phyloP scores from a whole-genome alignment of 2,113 vertebrate species.

The Sisor rabdophorus region DNA sequence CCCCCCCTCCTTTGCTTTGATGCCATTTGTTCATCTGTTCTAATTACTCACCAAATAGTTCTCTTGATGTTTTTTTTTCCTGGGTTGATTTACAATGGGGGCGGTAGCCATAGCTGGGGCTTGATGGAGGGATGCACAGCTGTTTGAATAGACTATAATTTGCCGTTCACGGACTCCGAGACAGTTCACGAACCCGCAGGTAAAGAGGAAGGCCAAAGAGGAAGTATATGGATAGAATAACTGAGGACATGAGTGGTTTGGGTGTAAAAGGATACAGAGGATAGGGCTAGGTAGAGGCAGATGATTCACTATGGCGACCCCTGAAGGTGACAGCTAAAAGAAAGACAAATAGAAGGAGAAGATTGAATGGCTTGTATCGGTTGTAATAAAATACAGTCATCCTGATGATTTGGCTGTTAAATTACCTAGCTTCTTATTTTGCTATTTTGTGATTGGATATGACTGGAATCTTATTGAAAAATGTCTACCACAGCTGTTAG shows the following conservation, averaged over 20 bases:
- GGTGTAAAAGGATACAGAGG: no score
- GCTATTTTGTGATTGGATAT: slow-evolving; percentile 1
- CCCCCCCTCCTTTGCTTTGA: slow-evolving; percentile 62
- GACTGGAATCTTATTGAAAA: slow-evolving; percentile 12
- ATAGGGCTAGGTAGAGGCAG: no score
- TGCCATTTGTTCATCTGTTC: slow-evolving; percentile 67
- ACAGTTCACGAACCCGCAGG: not conserved
- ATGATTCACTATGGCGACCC: no score
- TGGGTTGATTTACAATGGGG: slow-evolving; percentile 67
- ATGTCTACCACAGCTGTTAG: not conserved
- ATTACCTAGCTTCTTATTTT: slow-evolving; percentile 6
- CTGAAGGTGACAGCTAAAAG: no score
- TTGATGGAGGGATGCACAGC: slow-evolving; percentile 66
- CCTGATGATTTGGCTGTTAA: slow-evolving; percentile 21
- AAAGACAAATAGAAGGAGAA: no score
- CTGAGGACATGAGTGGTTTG: no score
- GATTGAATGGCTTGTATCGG: not conserved
- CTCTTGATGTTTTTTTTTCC: slow-evolving; percentile 70
- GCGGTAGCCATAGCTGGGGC: slow-evolving; percentile 62
- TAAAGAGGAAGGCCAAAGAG: no score
- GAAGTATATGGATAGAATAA: no score
- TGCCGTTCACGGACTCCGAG: slow-evolving; percentile 10
- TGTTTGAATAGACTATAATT: slow-evolving; percentile 36
- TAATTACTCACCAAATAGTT: slow-evolving; percentile 77
- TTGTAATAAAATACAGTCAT: slow-evolving; percentile 5